phyloP scores from a whole-genome alignment of 2,888 invertebrate genomes.

The Axea sp. region DNA sequence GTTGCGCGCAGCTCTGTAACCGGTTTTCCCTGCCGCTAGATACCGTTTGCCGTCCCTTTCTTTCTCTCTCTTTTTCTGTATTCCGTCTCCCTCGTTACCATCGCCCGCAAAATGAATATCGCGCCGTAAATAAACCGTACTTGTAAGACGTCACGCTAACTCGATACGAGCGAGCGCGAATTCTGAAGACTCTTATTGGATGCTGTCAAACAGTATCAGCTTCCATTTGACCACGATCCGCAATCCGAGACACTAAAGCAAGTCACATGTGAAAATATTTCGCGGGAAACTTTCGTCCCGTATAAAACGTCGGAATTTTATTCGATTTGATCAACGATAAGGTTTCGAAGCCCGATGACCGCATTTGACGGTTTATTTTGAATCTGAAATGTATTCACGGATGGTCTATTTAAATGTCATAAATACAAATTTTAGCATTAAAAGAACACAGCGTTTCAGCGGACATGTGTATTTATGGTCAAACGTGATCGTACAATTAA shows the following conservation, averaged over 20 bases:
- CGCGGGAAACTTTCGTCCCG: conserved; percentile 33
- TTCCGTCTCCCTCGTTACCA: conserved; percentile 59
- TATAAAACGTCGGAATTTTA: neutral
- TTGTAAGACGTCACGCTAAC: conserved; percentile 56
- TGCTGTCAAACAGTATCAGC: conserved; percentile 57
- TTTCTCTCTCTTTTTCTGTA: conserved; percentile 3
- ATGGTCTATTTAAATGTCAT: too few species aligned
- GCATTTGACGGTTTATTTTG: conserved; percentile 15
- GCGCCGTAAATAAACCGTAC: conserved; percentile 54
- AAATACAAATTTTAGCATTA: too few species aligned
- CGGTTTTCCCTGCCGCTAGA: conserved; percentile 66
- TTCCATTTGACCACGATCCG: conserved; percentile 48
- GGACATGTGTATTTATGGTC: too few species aligned
- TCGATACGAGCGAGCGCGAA: conserved; percentile 51
- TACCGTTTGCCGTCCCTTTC: conserved; percentile 24
- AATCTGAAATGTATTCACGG: too few species aligned
- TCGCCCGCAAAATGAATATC: conserved; percentile 64
- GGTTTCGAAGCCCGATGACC: conserved; percentile 1
- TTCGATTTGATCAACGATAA: too few species aligned
- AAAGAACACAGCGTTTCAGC: too few species aligned
- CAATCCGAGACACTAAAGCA: conserved; percentile 41
- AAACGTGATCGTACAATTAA: too few species aligned
- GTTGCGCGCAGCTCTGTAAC: conserved; percentile 71
- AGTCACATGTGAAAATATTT: conserved; percentile 39
- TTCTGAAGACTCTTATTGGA: conserved; percentile 40